phyloP scores from a whole-genome alignment of 2,888 invertebrate species.

The Standfussiana lucernea region DNA sequence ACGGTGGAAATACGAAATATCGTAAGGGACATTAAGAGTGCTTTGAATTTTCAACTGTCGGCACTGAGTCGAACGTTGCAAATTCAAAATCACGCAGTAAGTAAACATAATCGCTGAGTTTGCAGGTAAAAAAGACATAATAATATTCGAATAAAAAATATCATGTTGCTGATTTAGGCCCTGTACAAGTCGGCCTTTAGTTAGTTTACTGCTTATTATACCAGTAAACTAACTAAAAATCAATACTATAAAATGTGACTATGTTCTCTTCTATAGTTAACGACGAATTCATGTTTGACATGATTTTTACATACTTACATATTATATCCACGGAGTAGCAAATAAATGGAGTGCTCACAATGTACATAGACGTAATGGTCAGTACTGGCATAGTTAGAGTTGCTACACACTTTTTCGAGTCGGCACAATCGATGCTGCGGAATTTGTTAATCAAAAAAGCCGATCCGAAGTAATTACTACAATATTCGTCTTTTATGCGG shows the following conservation, averaged over 20 bases:
- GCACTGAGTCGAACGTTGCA: background rate
- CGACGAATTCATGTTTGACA: conserved; percentile 53
- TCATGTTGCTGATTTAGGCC: conserved; percentile 9
- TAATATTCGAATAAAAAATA: conserved; percentile 14
- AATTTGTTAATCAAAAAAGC: background rate
- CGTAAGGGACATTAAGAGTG: background rate
- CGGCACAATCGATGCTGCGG: background rate
- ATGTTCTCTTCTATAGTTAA: conserved; percentile 30
- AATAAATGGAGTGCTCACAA: conserved; percentile 44
- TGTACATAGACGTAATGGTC: background rate
- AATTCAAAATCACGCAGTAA: background rate
- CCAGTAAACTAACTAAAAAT: conserved; percentile 1
- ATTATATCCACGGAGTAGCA: conserved; percentile 5
- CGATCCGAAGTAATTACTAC: background rate
- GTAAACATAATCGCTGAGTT: background rate
- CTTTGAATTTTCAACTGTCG: background rate
- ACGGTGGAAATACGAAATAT: background rate
- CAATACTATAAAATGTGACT: conserved; percentile 24
- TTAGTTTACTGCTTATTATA: no score
- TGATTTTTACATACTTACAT: conserved; percentile 23
- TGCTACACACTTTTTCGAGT: background rate
- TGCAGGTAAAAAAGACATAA: background rate
- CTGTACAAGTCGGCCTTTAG: no score
- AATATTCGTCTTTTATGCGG: background rate
- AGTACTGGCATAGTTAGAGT: background rate